Base-by-base conservation (phyloP, 1,140 invertebrate species). In the Platyura marginata region DNA sequence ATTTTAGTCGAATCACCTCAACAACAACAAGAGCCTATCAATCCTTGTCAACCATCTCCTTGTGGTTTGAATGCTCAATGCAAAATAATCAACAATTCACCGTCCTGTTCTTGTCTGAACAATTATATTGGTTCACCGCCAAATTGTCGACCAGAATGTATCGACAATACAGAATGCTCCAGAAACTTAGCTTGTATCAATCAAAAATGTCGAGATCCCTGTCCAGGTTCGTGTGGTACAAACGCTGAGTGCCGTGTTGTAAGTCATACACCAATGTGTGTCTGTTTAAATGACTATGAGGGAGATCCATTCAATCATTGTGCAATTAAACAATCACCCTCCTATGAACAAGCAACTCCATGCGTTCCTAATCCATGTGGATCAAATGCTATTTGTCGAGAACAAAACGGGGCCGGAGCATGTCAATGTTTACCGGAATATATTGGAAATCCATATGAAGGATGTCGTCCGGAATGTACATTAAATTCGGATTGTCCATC, bases 381-480 rank as follows among this genome's bases (percentile, higher is more conserved):
- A 29, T 44, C 44, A 18, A 87, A 87, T 62, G 80, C 83, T 25
- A 50, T 81, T 54, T 80, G 77, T 57, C 67, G 67, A 4, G 62
- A 71, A 20, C 74, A 73, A 40, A 76, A 81, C 49, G 76, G 73
- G 18, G 77, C 71, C 46, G 71, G 75, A 11, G 66, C 72, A 45
- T 81, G 77, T 49, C 62, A 64, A 20, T 81, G 78, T 48, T 46
- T 75, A 42, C 54, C 62, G 15, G 73, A 75, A 42, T 82, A 79
- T 55, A 64, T 70, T 37, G 75, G 75, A 19, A 70, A 74, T 59
- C 75, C 77, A 3, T 77, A 79, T 46, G 56, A 59, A 41, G 73
- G 69, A 16, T 89, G 86, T 57, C 63, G 81, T 47, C 84, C 84
- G n/a, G 83, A 89, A 59, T 90, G 85, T 59, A 77, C 83, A 0